phyloP scores from a whole-genome alignment of 2,888 invertebrate genomes.

The Protula sp. region DNA sequence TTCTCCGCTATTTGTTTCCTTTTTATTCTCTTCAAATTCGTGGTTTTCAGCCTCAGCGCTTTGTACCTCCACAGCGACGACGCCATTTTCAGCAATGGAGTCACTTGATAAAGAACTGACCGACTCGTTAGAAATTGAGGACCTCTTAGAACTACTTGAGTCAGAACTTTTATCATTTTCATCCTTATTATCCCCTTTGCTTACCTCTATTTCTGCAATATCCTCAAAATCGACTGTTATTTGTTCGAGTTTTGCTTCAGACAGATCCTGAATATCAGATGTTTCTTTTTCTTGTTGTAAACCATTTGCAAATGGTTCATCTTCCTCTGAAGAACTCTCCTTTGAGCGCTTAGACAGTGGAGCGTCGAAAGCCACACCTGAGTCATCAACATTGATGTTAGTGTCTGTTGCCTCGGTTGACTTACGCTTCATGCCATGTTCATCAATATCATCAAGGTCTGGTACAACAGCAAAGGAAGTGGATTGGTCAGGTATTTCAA shows the following conservation, averaged over 20 bases:
- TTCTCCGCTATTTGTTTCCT: background rate
- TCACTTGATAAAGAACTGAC: background rate
- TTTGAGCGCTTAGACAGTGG: background rate
- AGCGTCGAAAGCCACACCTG: background rate
- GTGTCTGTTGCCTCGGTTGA: background rate
- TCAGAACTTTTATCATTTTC: background rate
- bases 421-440: background rate
- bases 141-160: background rate
- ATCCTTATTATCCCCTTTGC: background rate
- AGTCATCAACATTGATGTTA: background rate
- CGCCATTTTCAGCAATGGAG: background rate
- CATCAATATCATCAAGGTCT: background rate
- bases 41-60: too few species aligned
- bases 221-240: background rate
- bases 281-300: background rate
- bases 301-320: background rate
- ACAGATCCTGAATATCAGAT: background rate
- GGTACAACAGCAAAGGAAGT: background rate
- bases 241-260: background rate
- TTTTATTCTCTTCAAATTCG: background rate
- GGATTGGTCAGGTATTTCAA: background rate
- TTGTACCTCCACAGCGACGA: too few species aligned
- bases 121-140: background rate
- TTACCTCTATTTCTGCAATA: background rate
- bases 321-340: background rate